Evolutionary conservation across 2,113 vertebrate species (phyloP).

Genomic region (cat (Felis catus)): F.catus_Fca126_mat1.0 CM031412.1:195608001-195608500

Average conservation of each 20-base stretch:
- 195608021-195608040: neutral
- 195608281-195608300: neutral
- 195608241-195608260: conserved; percentile 92
- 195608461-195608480: neutral
- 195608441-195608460: neutral
- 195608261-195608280: neutral
- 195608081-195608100: neutral
- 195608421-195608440: neutral
- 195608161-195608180: neutral
- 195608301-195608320: neutral
- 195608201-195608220: conserved; percentile 95
- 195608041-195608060: fast-evolving
- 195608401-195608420: neutral
- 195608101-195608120: neutral
- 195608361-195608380: too few species aligned
- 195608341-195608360: neutral
- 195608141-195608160: neutral
- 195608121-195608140: neutral
- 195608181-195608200: neutral
- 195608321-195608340: neutral
- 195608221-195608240: conserved; percentile 88
- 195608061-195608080: neutral
- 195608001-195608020: neutral
- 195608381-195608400: neutral
- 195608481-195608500: neutral